phyloP scores from a whole-genome alignment of 2,888 invertebrate species.

The Cordilura impudica region DNA sequence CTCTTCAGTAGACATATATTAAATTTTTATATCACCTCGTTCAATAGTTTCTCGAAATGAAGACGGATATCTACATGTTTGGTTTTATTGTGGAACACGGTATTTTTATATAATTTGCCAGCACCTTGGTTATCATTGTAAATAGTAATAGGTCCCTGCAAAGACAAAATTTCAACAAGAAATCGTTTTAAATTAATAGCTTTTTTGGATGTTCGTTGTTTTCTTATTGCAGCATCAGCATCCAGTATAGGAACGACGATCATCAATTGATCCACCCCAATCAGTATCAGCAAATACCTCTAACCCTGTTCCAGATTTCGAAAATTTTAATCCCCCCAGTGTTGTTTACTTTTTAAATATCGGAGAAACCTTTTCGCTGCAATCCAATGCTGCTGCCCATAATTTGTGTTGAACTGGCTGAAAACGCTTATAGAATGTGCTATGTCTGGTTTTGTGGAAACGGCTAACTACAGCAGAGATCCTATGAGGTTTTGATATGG shows the following conservation, averaged over 20 bases:
- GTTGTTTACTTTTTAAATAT: not conserved
- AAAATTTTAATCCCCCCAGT: not conserved
- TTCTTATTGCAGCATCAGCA: not conserved
- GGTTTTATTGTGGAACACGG: slow-evolving; percentile 38
- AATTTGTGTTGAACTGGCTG: too few species aligned
- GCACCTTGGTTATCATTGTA: too few species aligned
- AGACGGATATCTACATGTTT: slow-evolving; percentile 53
- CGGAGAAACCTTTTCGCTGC: not conserved
- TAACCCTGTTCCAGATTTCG: not conserved
- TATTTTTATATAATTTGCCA: slow-evolving; percentile 24
- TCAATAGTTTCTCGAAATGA: slow-evolving; percentile 1
- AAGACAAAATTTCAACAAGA: too few species aligned
- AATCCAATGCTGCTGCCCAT: too few species aligned
- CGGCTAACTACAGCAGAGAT: not conserved
- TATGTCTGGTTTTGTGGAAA: not conserved
- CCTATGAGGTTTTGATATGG: not conserved
- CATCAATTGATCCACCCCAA: not conserved
- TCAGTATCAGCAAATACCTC: not conserved
- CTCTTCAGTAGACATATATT: too few species aligned
- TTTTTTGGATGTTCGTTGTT: too few species aligned
- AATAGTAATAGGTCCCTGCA: too few species aligned
- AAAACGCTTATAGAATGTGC: too few species aligned
- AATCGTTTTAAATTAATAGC: too few species aligned
- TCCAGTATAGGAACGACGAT: not conserved
- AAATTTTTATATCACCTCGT: not conserved